Conservation (phyloP, 2,888 invertebrate genomes). For the Thecophora atra region DNA sequence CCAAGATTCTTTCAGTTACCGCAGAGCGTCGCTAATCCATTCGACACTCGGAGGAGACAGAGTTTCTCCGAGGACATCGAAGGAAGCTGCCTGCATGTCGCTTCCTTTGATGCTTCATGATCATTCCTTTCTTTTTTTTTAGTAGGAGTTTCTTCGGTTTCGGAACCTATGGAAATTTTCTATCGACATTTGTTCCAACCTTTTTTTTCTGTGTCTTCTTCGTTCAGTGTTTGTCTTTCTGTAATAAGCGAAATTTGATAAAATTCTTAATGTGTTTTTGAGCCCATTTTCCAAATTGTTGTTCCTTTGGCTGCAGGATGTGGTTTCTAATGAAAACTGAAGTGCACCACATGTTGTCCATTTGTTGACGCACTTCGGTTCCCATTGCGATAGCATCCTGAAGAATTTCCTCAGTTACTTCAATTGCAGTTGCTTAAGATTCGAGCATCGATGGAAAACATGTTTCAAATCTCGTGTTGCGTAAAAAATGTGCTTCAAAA, state of each 20-base stretch:
- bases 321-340: slow-evolving; percentile 30
- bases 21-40: too few species aligned
- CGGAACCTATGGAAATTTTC: too few species aligned
- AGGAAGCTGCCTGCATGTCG: too few species aligned
- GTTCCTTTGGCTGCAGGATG: slow-evolving; percentile 21
- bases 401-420: neutral
- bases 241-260: neutral
- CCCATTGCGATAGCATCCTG: neutral
- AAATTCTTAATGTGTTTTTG: neutral
- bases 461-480: too few species aligned
- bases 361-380: slow-evolving; percentile 16
- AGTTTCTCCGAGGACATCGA: too few species aligned
- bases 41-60: too few species aligned
- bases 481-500: too few species aligned
- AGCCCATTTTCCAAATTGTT: neutral
- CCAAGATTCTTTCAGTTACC: too few species aligned
- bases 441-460: neutral
- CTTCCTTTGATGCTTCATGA: too few species aligned
- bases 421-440: neutral
- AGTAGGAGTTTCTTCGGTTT: too few species aligned
- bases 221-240: neutral
- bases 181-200: too few species aligned
- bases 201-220: neutral
- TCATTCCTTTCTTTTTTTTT: too few species aligned
- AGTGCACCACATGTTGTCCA: slow-evolving; percentile 36